Evolutionary conservation across 2,797 vertebrate species (phyloP), one percentile per base, ranked within the genome.

Genomic region (Sciurus vulgaris): DNA sequence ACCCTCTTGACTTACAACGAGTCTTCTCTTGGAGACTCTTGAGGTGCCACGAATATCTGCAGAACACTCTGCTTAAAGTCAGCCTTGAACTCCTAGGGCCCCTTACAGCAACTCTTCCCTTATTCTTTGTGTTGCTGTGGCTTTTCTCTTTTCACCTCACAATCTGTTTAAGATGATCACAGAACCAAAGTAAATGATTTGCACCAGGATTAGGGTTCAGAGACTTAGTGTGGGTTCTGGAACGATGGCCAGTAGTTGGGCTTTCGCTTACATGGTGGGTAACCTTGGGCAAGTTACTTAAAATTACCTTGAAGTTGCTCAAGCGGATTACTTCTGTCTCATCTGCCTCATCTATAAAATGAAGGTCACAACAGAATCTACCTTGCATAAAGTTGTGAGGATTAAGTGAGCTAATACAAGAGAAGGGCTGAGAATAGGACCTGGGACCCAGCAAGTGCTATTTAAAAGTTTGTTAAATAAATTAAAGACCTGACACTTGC

Each of bases 261-360:
- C 76, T 74, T 56, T 72, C 49, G 18, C 73, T 44, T 26, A 70
- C 28, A 20, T 30, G 22, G 4, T 20, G n/a, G 28, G n/a, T 49
- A 24, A 76, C 35, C 44, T 78, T 13, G 30, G 84, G n/a, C 28
- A 73, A 72, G 22, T 44, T 38, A 85, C n/a, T 49, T 51, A 47
- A 41, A 41, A 18, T 79, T 33, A 67, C 28, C 35, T 89, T 33
- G 18, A 89, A 79, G 35, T 56, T 69, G 15, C 67, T 49, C 30
- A n/a, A 59, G 49, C 30, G 76, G 41, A 56, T 44, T 49, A 89
- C 47, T 61, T 59, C 0, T 15, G 13, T 24, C 51, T 89, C 38
- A 0, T n/a, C 89, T 38, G 77, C 10, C 61, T 77, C 69, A 73
- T 51, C 85, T 92, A 20, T 81, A 88, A 96, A 95, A 89, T 79